Evolutionary conservation across 2,797 vertebrate genomes (phyloP), one percentile per base, ranked within the genome.

Genomic region (Allobates femoralis): DNA sequence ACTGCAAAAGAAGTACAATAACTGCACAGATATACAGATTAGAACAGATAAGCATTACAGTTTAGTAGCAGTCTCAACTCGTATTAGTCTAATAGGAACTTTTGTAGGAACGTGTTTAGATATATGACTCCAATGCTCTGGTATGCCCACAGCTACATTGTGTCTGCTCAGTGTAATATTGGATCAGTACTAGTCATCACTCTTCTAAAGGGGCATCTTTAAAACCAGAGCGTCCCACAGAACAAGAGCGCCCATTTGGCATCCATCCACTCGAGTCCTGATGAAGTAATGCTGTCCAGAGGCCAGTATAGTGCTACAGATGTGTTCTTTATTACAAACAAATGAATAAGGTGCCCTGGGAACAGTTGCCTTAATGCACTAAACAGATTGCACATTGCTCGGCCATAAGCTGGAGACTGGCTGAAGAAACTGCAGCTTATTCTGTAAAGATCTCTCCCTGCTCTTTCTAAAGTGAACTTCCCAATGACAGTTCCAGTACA

Each of bases 251-350:
- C 89, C 88, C 86, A 34, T 86, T 89, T 91, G 92, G 87, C 92
- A 89, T 90, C 89, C 87, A 89, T 90, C 80, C 90, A 89, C 81
- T 85, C 71, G 69, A 64, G 89, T 87, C 80, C 79, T 76, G 90
- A 91, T 94, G 96, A 96, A 92, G 90, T 95, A 94, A 93, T 91
- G 81, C 69, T 74, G 84, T 91, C 91, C 30, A 60, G 93, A 92
- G 94, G 94, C 89, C 81, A 88, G 88, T 56, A 86, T 71, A 93
- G 93, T 91, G 91, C 74, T 88, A 85, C 95, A 95, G 94, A 95
- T 95, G 94, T 92, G 94, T 91, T 92, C 92, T 89, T 80, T 85
- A 90, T 93, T 37, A 85, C 67, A 89, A 91, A 94, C 92, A 71
- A 90, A 86, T 80, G 91, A 90, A 79, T 4, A 85, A 73, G 87